Conservation (phyloP, 1,140 invertebrate genomes). For the Drepana arcuata region DNA sequence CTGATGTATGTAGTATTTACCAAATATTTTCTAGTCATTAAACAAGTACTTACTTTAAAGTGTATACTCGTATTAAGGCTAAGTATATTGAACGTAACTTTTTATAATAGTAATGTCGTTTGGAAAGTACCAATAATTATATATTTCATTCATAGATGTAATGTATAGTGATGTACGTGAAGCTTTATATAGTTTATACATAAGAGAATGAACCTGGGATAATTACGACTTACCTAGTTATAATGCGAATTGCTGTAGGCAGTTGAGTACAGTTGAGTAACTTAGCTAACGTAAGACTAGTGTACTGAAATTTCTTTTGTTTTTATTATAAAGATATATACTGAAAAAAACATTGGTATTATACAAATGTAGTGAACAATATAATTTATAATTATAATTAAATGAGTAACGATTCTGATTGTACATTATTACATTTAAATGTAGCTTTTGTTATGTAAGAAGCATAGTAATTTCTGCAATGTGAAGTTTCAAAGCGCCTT, state of each 20-base stretch:
- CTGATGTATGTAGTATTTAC: not conserved
- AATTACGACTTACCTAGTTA: constrained; percentile 66
- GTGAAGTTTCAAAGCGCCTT: too few species aligned
- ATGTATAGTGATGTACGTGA: constrained; percentile 34
- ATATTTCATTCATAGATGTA: not conserved
- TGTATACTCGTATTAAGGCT: not conserved
- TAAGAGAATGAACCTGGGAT: constrained; percentile 61
- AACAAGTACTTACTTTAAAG: not conserved
- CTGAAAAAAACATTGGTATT: not conserved
- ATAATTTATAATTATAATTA: not conserved
- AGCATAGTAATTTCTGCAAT: too few species aligned
- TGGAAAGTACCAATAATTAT: constrained; percentile 8
- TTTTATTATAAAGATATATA: not conserved
- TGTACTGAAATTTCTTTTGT: not conserved
- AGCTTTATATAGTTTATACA: constrained; percentile 49
- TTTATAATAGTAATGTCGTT: constrained; percentile 15
- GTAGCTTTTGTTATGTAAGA: too few species aligned
- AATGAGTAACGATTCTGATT: not conserved
- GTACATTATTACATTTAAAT: not conserved
- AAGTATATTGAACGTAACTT: not conserved
- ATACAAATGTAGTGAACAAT: not conserved
- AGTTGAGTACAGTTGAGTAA: not conserved
- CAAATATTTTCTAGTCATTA: not conserved
- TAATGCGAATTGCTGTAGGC: constrained; percentile 31
- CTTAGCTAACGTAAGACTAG: not conserved